Evolutionary conservation across 1,140 invertebrate species (phyloP).

Genomic region (Cotesia glomerata): DNA sequence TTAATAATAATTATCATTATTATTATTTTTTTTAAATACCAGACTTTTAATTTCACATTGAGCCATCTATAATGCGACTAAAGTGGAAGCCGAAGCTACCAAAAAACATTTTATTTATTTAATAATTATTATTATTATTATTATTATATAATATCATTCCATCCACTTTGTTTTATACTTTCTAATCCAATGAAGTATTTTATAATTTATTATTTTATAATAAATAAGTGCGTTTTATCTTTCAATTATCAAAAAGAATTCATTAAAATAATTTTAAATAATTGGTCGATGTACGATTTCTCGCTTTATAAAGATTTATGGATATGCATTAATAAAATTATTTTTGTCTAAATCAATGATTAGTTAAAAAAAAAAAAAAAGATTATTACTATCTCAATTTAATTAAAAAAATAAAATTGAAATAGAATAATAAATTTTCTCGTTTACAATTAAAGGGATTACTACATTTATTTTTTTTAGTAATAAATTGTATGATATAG

Average conservation of each 20-base stretch:
- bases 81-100: conserved; percentile 35
- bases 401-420: not conserved
- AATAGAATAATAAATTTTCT: conserved; percentile 1
- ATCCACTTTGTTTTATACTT: conserved; percentile 1
- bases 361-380: too few relatives aligned
- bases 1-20: conserved; percentile 5
- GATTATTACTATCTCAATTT: too few relatives aligned
- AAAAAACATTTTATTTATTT: conserved; percentile 12
- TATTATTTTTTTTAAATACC: conserved; percentile 40
- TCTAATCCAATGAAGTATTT: not conserved
- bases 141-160: conserved; percentile 2
- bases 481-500: conserved; percentile 30
- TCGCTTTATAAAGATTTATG: too few relatives aligned
- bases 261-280: too few relatives aligned
- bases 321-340: too few relatives aligned
- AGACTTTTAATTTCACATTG: conserved; percentile 54
- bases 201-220: too few relatives aligned
- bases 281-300: too few relatives aligned
- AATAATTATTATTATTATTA: conserved; percentile 11
- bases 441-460: not conserved
- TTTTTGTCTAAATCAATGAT: too few relatives aligned
- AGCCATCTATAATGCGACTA: conserved; percentile 47
- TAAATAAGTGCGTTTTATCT: too few relatives aligned
- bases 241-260: too few relatives aligned
- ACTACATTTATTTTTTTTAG: conserved; percentile 17